A percentile compares a stretch with the other conserved stretches of the same genome.
Conservation (phyloP, 2,888 invertebrate genomes). For the Capitulum mitella region DNA sequence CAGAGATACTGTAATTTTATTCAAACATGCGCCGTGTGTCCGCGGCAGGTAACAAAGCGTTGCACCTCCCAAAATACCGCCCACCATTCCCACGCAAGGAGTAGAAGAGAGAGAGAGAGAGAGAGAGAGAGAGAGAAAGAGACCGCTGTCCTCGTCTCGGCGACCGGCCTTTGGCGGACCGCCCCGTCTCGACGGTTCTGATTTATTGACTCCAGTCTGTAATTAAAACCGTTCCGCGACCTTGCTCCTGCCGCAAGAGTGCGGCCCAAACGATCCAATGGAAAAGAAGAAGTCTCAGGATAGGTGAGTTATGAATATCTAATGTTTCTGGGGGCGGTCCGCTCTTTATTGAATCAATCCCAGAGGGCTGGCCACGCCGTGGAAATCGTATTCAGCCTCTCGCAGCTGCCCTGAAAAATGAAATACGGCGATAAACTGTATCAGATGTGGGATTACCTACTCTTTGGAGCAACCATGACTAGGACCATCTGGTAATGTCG, state of each 20-base stretch:
- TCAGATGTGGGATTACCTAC: too few species aligned
- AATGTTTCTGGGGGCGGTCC: not conserved
- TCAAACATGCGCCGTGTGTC: too few species aligned
- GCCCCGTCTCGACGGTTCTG: not conserved
- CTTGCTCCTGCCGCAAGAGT: not conserved
- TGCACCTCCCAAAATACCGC: not conserved
- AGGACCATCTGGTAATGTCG: too few species aligned
- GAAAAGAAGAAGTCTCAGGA: not conserved
- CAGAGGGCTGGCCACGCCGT: too few species aligned
- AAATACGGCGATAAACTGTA: too few species aligned
- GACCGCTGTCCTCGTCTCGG: not conserved
- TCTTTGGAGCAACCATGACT: too few species aligned
- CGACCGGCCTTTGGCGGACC: not conserved
- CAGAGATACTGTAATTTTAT: too few species aligned
- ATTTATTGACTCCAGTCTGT: not conserved
- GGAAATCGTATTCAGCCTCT: too few species aligned
- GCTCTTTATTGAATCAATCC: not conserved
- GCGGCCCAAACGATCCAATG: not conserved
- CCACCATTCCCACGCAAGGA: not conserved
- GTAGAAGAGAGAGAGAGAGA: too few species aligned
- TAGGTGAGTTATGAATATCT: slow-evolving; percentile 9
- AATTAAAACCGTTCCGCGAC: not conserved
- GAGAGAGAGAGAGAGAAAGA: too few species aligned
- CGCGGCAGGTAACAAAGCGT: not conserved
- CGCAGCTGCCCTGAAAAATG: too few species aligned